Evolutionary conservation across 2,888 invertebrate species (phyloP).

Genomic region (Troilus luridus): DNA sequence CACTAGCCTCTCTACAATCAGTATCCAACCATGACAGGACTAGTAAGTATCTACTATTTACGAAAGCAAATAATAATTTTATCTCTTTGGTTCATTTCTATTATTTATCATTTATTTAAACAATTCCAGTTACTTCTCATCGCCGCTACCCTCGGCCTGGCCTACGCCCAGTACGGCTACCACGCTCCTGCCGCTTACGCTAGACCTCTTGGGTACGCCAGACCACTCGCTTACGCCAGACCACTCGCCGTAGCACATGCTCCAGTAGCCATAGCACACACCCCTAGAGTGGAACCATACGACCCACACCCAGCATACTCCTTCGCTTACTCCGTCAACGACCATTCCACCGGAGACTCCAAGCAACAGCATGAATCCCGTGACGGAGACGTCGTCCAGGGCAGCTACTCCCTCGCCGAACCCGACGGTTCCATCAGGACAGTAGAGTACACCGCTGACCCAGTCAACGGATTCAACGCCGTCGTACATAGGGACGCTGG

Average conservation of each 20-base stretch:
- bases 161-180: conserved; percentile 62
- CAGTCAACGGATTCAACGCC: conserved; percentile 68
- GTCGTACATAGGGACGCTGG: conserved; percentile 67
- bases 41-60: not conserved
- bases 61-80: not conserved
- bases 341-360: conserved; percentile 70
- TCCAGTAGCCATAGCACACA: not conserved
- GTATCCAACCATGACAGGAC: conserved; percentile 1
- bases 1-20: not conserved
- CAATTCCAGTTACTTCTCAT: not conserved
- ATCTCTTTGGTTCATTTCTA: not conserved
- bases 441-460: conserved; percentile 69
- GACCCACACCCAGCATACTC: conserved; percentile 68
- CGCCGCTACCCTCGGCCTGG: not conserved
- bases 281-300: conserved; percentile 59
- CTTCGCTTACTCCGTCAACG: conserved; percentile 70
- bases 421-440: conserved; percentile 66
- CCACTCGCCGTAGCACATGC: conserved; percentile 42
- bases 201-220: conserved; percentile 6
- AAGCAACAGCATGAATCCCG: conserved; percentile 70
- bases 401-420: conserved; percentile 68
- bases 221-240: conserved; percentile 33
- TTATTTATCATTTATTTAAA: not conserved
- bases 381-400: conserved; percentile 70
- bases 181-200: conserved; percentile 22